phyloP scores from a whole-genome alignment of 1,140 invertebrate genomes.

The Hycleus cichorii region DNA sequence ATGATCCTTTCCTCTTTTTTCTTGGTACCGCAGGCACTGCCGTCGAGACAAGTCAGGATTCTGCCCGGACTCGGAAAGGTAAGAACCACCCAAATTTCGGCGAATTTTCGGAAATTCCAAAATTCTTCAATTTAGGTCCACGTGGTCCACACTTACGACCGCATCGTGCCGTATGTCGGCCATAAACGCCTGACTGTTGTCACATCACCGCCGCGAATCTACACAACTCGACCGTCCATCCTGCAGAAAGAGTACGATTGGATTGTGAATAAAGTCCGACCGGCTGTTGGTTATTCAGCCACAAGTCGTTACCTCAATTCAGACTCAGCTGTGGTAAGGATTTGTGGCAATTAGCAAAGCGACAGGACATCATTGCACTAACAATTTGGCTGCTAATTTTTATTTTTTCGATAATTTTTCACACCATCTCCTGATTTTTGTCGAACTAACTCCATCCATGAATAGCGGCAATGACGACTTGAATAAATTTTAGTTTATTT shows the following conservation, averaged over 20 bases:
- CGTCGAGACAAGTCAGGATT: constrained; percentile 38
- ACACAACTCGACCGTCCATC: constrained; percentile 59
- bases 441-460: too few species aligned
- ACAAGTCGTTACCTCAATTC: constrained; percentile 70
- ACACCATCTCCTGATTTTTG: too few species aligned
- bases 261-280: constrained; percentile 57
- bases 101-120: too few species aligned
- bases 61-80: constrained; percentile 40
- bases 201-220: constrained; percentile 50
- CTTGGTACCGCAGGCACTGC: constrained; percentile 28
- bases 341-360: neutral
- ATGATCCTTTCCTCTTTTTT: neutral
- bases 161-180: constrained; percentile 51
- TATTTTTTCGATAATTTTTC: neutral
- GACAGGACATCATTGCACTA: neutral
- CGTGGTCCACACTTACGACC: constrained; percentile 38
- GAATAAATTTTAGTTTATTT: too few species aligned
- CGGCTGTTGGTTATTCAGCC: constrained; percentile 53
- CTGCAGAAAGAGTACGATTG: constrained; percentile 63
- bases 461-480: too few species aligned
- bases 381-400: neutral
- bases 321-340: constrained; percentile 58
- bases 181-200: constrained; percentile 60
- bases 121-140: constrained; percentile 31
- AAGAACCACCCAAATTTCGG: constrained; percentile 12